A percentile compares a stretch with the other conserved stretches of the same genome.
Conservation (phyloP, 2,888 invertebrate genomes). For the Polydrusus cervinus region DNA sequence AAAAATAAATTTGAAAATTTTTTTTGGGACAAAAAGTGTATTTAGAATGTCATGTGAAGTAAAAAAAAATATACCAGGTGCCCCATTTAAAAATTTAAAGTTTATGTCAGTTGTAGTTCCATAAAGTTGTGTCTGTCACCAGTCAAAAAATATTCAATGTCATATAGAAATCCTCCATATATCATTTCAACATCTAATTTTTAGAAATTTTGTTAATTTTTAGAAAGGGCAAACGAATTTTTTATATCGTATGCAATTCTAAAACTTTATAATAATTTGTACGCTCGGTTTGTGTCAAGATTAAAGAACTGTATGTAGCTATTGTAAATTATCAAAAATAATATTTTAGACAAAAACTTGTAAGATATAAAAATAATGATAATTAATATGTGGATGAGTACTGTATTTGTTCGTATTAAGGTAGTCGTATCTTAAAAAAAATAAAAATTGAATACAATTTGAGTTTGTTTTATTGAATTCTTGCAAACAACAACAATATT, state of each 20-base stretch:
- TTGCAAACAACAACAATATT: no score
- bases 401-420: slow-evolving; percentile 54
- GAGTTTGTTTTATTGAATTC: not conserved
- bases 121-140: no score
- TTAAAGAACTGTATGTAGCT: slow-evolving; percentile 40
- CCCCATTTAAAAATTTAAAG: no score
- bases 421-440: slow-evolving; percentile 48
- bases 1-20: no score
- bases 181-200: no score
- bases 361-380: slow-evolving; percentile 49
- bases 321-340: slow-evolving; percentile 43
- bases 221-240: not conserved
- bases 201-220: no score
- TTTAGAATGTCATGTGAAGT: no score
- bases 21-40: no score
- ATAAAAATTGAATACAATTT: slow-evolving; percentile 38
- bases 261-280: slow-evolving; percentile 20
- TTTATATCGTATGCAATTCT: not conserved
- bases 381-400: slow-evolving; percentile 51
- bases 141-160: no score
- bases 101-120: no score
- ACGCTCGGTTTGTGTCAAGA: slow-evolving; percentile 28
- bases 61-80: no score
- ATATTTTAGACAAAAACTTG: slow-evolving; percentile 45
- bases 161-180: no score